A percentile compares a stretch with the other conserved stretches of the same genome.
These are phyloP conservation scores for Protobothrops mucrosquamatus DNA, from an alignment of 2,113 vertebrate genomes.

Conservation along the genomic window DNA sequence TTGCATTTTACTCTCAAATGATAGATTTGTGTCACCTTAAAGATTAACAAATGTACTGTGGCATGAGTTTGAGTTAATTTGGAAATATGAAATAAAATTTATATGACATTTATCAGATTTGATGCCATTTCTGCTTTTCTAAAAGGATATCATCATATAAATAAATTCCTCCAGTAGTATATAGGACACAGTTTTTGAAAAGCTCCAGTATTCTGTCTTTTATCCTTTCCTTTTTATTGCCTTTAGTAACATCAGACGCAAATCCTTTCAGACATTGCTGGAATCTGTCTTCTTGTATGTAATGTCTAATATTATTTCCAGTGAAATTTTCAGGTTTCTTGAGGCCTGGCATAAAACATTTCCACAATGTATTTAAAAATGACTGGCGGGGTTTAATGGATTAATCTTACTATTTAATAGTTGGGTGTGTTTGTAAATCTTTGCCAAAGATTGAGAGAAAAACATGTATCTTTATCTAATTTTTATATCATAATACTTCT, in stretches of 20 bases:
- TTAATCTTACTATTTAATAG: neutral
- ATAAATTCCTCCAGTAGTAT: neutral
- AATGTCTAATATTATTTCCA: neutral
- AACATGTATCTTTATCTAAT: neutral
- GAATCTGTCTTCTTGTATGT: neutral
- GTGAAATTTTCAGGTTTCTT: neutral
- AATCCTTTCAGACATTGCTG: neutral
- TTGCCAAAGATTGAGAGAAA: neutral
- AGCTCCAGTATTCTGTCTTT: neutral
- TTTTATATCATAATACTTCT: neutral
- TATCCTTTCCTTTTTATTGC: neutral
- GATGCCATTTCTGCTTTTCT: neutral
- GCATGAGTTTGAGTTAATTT: neutral
- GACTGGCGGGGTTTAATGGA: neutral
- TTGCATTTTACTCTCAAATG: neutral
- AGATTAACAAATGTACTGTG: neutral
- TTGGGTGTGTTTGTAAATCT: neutral
- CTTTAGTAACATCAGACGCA: neutral
- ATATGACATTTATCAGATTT: neutral
- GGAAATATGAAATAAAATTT: neutral
- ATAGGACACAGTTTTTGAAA: neutral
- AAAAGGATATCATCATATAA: neutral
- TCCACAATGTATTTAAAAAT: neutral
- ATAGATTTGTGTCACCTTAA: neutral
- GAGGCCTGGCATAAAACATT: neutral